Percentiles rank a stretch among this genome's conserved stretches.
phyloP scores from a whole-genome alignment of 2,113 vertebrate species.

The Callocephalon fimbriatum region DNA sequence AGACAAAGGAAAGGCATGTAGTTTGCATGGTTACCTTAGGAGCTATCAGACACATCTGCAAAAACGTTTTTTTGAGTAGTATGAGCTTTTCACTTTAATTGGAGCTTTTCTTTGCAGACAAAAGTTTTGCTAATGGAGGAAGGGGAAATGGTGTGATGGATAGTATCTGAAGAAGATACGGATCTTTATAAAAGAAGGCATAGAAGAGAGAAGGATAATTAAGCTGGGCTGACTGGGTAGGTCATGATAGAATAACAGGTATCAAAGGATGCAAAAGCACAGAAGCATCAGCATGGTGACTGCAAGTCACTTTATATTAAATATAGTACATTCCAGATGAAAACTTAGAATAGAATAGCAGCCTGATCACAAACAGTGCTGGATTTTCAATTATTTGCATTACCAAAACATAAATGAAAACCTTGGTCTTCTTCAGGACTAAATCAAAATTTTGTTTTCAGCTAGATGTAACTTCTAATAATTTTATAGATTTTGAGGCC shows the following conservation, averaged over 20 bases:
- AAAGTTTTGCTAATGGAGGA: neutral
- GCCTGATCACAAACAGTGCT: neutral
- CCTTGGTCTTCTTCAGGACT: neutral
- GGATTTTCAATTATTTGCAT: neutral
- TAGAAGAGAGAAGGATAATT: constrained; percentile 27
- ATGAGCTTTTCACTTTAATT: constrained; percentile 2
- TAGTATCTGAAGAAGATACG: neutral
- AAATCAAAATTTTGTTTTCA: neutral
- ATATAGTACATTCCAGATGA: neutral
- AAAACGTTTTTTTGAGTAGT: neutral
- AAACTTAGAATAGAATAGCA: neutral
- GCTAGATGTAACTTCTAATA: neutral
- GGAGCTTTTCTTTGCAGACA: neutral
- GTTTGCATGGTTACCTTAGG: neutral
- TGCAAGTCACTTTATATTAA: constrained; percentile 31
- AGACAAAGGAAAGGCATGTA: neutral
- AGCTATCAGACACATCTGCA: neutral
- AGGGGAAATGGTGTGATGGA: neutral
- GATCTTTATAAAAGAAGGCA: neutral
- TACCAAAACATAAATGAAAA: neutral
- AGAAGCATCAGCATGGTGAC: constrained; percentile 52
- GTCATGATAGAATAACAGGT: constrained; percentile 37
- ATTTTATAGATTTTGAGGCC: neutral
- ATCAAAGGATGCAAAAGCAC: constrained; percentile 45
- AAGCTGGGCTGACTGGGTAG: constrained; percentile 8